phyloP scores from a whole-genome alignment of 2,888 invertebrate genomes.

The Halictus quadricinctus region DNA sequence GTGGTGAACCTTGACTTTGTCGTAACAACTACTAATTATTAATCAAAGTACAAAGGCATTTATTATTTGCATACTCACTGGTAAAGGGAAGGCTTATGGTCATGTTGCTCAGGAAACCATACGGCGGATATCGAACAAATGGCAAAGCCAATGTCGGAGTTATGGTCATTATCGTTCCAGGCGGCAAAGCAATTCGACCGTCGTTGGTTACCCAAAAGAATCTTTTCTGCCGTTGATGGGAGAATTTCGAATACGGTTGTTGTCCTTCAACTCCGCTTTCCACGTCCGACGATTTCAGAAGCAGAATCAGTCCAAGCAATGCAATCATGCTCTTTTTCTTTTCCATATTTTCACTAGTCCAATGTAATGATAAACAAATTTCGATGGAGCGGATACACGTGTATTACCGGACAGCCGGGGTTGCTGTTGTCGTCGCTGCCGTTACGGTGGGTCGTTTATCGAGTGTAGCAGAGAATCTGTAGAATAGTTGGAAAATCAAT shows the following conservation, averaged over 20 bases:
- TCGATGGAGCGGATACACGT: no score
- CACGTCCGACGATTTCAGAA: slow-evolving; percentile 49
- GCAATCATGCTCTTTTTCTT: slow-evolving; percentile 37
- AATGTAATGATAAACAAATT: neutral
- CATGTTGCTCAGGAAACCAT: slow-evolving; percentile 93
- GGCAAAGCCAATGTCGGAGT: slow-evolving; percentile 92
- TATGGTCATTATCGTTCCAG: slow-evolving; percentile 91
- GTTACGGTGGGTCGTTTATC: neutral
- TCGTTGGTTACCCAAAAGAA: slow-evolving; percentile 94
- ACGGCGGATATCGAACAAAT: slow-evolving; percentile 92
- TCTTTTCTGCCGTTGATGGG: slow-evolving; percentile 91
- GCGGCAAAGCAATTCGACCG: slow-evolving; percentile 91
- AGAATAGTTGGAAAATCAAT: neutral
- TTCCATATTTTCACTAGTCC: slow-evolving; percentile 15
- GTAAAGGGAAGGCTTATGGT: slow-evolving; percentile 93
- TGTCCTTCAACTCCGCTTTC: slow-evolving; percentile 33
- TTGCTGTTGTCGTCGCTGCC: neutral
- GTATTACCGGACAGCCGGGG: neutral
- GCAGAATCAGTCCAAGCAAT: slow-evolving; percentile 62
- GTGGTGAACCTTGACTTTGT: neutral
- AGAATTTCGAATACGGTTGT: slow-evolving; percentile 32
- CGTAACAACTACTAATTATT: neutral
- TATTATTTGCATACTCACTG: slow-evolving; percentile 85
- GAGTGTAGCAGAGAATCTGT: neutral
- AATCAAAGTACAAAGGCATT: neutral